These are phyloP conservation scores for Myotis myotis DNA, from an alignment of 2,797 vertebrate species.

Conservation along the genomic window DNA sequence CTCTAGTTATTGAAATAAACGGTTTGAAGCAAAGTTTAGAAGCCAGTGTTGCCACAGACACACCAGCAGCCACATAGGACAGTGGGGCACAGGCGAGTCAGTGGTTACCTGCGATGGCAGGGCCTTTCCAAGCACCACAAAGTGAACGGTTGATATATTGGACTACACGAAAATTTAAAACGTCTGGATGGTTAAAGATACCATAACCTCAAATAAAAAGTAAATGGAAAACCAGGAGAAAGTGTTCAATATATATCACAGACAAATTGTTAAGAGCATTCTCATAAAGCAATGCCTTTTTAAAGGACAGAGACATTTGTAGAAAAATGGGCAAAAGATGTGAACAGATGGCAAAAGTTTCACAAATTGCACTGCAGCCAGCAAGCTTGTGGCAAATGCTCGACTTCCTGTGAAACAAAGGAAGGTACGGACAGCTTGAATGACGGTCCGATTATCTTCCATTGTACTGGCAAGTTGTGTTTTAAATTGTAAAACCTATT, in stretches of 20 bases:
- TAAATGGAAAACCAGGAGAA: not conserved
- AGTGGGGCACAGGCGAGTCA: fast-evolving
- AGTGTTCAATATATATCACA: fast-evolving
- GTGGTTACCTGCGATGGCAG: fast-evolving
- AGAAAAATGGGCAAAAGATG: not conserved
- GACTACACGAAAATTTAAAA: not conserved
- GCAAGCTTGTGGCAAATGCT: fast-evolving
- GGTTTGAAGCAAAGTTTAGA: not conserved
- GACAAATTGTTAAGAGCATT: fast-evolving
- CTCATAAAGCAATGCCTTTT: fast-evolving
- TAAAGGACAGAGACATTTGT: not conserved
- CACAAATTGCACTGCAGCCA: fast-evolving
- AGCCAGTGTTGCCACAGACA: fast-evolving
- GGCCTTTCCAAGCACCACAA: not conserved
- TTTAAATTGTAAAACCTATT: not conserved
- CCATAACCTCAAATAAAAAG: not conserved
- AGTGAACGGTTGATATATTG: fast-evolving
- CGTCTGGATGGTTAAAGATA: fast-evolving
- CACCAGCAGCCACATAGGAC: not conserved
- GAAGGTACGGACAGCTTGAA: fast-evolving
- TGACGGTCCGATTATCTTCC: fast-evolving
- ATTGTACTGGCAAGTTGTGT: not conserved
- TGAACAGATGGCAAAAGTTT: not conserved
- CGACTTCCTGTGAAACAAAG: fast-evolving
- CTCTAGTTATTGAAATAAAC: not conserved